These are phyloP conservation scores for Nysson spinosus DNA, from an alignment of 2,888 invertebrate species.

Conservation along the genomic window DNA sequence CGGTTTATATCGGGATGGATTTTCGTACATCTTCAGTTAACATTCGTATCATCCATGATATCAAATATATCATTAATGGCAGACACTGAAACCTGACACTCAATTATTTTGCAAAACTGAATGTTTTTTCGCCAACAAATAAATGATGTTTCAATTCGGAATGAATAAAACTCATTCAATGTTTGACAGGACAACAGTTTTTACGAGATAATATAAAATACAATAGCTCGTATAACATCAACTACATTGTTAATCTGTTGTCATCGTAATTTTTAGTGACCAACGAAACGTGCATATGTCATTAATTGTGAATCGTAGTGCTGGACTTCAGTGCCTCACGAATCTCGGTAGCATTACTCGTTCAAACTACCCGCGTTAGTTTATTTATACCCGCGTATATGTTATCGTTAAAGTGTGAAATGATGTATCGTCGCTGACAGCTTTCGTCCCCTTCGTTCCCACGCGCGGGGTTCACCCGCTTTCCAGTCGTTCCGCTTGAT, in stretches of 20 bases:
- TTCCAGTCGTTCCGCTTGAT: slow-evolving; percentile 30
- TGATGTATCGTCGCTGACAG: slow-evolving; percentile 53
- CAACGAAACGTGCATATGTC: slow-evolving; percentile 27
- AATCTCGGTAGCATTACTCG: slow-evolving; percentile 24
- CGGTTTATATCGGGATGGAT: too few species aligned
- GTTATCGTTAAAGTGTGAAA: slow-evolving; percentile 59
- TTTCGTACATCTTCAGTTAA: too few species aligned
- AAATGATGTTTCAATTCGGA: too few species aligned
- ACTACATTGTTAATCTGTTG: slow-evolving; percentile 22
- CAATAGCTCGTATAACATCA: too few species aligned
- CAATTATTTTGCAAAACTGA: too few species aligned
- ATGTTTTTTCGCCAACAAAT: too few species aligned
- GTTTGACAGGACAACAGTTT: too few species aligned
- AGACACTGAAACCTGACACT: too few species aligned
- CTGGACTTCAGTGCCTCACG: slow-evolving; percentile 18
- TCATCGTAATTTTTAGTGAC: slow-evolving; percentile 48
- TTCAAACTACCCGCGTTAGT: slow-evolving; percentile 39
- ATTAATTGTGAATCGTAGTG: slow-evolving; percentile 40
- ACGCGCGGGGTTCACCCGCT: slow-evolving; percentile 31
- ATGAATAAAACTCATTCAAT: too few species aligned
- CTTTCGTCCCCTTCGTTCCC: slow-evolving; percentile 47
- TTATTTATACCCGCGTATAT: slow-evolving; percentile 50
- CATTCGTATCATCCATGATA: too few species aligned
- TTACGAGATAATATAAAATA: too few species aligned
- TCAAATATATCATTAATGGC: too few species aligned